Base-by-base conservation (phyloP, 2,113 vertebrate species). In the Tylochromis polylepis region DNA sequence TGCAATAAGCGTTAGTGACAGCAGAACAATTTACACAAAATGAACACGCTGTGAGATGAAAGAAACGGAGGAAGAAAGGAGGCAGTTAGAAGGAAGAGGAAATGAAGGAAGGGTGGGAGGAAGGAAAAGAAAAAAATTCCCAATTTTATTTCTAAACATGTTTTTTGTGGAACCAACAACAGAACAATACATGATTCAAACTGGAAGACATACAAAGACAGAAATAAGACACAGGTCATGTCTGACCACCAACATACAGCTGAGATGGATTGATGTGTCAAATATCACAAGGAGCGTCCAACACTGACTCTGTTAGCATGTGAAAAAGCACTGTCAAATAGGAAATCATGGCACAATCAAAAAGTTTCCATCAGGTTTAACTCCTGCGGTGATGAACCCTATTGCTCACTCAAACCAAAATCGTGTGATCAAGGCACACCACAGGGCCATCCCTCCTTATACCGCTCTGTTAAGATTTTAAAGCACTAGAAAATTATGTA, bases 401-500 rank as follows among this genome's bases (percentile, higher is more conserved):
- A 75, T 85, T 89, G 36, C 92, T 90, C 89, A 82, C 89, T 84
- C 31, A 90, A 88, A 88, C 87, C 62, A 36, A 51, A 87, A 91
- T 49, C 60, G 93, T 94, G 92, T 92, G 94, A 90, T 87, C 91
- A 93, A 95, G 94, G 91, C 94, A 94, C 92, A 91, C 92, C 90
- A 20, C 91, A 91, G 91, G 94, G 90, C 83, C 92, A 88, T 88
- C 91, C 87, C 87, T 82, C 91, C 90, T 86, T 29, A 77, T 56
- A 77, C 77, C 88, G 4, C 67, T 88, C 79, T 90, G 29, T 86
- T 83, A 85, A 89, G 43, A 87, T 89, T 89, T 94, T 95, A 93
- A 95, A 95, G 94, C 95, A 93, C 95, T 96, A 96, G 83, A 96
- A 96, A 95, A 96, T 88, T 90, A 95, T 90, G 88, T 89, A 87